Percentiles rank a stretch among this genome's conserved stretches.
phyloP scores from a whole-genome alignment of 2,797 vertebrate genomes.

The Scolopax rusticola region DNA sequence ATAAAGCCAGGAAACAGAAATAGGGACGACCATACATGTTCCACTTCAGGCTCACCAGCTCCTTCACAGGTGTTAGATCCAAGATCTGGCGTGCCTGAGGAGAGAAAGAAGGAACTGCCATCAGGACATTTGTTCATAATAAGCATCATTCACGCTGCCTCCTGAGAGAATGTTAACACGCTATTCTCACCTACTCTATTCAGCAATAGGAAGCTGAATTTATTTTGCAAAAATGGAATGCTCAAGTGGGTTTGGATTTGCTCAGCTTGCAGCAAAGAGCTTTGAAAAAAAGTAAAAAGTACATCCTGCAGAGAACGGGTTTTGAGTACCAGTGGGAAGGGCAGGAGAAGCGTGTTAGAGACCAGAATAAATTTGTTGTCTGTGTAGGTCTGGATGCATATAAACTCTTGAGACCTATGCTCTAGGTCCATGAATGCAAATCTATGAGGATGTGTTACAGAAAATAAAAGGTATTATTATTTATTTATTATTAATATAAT shows the following conservation, averaged over 20 bases:
- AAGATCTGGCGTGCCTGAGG: constrained; percentile 89
- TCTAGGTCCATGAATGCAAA: neutral
- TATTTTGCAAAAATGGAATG: neutral
- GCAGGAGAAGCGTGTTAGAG: neutral
- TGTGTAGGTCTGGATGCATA: neutral
- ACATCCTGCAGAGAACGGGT: neutral
- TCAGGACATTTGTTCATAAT: neutral
- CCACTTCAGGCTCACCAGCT: constrained; percentile 95
- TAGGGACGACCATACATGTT: constrained; percentile 92
- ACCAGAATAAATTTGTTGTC: neutral
- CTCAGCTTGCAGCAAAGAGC: neutral
- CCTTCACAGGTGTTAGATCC: constrained; percentile 91
- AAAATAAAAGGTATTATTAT: neutral
- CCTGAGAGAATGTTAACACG: neutral
- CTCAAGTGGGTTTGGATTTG: neutral
- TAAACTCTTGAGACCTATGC: neutral
- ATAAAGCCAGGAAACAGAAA: constrained; percentile 88
- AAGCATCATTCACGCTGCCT: neutral
- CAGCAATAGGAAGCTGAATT: neutral
- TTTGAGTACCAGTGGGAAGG: neutral
- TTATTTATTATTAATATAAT: neutral
- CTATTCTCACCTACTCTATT: neutral
- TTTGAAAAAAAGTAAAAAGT: neutral
- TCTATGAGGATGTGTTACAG: neutral
- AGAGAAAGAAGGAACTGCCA: neutral